Evolutionary conservation across 2,797 vertebrate species (phyloP).

Genomic region (Labeo calbasu): DNA sequence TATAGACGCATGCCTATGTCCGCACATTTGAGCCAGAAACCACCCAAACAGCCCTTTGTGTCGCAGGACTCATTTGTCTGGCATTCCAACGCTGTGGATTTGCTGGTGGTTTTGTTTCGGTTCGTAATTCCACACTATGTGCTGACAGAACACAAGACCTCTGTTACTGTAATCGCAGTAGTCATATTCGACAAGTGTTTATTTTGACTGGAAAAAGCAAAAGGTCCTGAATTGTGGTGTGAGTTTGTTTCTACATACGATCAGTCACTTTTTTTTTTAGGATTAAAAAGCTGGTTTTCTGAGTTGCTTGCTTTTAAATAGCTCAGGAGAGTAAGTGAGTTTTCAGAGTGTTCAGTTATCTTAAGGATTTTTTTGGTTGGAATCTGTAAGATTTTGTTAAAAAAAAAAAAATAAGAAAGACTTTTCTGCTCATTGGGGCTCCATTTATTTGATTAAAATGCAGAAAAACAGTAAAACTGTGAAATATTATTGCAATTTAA

Average conservation of each 20-base stretch:
- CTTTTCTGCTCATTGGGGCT: too few relatives aligned
- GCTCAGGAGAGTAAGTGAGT: neutral
- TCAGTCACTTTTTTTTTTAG: neutral
- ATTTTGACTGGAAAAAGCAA: conserved; percentile 29
- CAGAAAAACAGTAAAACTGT: too few relatives aligned
- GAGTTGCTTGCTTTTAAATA: neutral
- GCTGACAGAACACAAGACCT: conserved; percentile 63
- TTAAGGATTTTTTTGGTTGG: too few relatives aligned
- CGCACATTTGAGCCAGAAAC: conserved; percentile 57
- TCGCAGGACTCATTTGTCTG: conserved; percentile 60
- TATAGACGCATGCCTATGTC: conserved; percentile 61
- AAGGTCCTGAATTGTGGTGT: neutral
- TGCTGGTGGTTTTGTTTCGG: conserved; percentile 66
- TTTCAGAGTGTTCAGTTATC: neutral
- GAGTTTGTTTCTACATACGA: neutral
- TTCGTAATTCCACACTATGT: conserved; percentile 60
- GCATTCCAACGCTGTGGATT: conserved; percentile 63
- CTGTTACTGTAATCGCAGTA: conserved; percentile 60
- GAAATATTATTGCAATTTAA: too few relatives aligned
- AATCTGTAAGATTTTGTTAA: too few relatives aligned
- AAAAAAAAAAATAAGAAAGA: too few relatives aligned
- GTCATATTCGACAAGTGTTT: conserved; percentile 42
- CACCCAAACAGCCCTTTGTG: conserved; percentile 66
- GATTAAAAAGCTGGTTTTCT: neutral
- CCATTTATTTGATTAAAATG: too few relatives aligned